phyloP scores from a whole-genome alignment of 2,888 invertebrate species.

The Drosophila mercatorum region DNA sequence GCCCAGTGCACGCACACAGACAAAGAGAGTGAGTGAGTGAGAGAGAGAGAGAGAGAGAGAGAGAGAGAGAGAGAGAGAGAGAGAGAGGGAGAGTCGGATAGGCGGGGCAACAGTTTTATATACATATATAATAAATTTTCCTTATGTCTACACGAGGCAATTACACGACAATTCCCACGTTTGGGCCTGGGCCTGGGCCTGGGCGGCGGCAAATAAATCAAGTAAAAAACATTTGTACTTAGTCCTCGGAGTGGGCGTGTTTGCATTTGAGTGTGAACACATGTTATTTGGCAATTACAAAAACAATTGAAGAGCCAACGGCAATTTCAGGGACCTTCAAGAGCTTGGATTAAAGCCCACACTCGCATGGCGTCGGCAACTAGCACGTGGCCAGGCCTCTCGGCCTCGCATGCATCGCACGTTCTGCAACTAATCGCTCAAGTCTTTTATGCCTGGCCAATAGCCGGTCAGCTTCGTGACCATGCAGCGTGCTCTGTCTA shows the following conservation, averaged over 20 bases:
- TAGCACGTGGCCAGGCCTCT: constrained; percentile 18
- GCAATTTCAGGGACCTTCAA: constrained; percentile 49
- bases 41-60: background rate
- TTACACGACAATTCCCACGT: constrained; percentile 61
- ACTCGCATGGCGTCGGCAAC: background rate
- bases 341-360: constrained; percentile 47
- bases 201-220: constrained; percentile 64
- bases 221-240: constrained; percentile 31
- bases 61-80: background rate
- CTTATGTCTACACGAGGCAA: constrained; percentile 60
- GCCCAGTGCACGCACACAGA: constrained; percentile 29
- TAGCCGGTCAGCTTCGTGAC: constrained; percentile 46
- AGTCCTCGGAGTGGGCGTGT: constrained; percentile 35
- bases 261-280: constrained; percentile 48
- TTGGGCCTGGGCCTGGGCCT: constrained; percentile 25
- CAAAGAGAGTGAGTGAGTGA: background rate
- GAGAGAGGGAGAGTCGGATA: background rate
- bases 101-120: background rate
- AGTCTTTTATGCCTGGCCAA: constrained; percentile 73
- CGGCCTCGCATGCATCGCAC: constrained; percentile 65
- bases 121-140: constrained; percentile 53
- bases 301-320: constrained; percentile 48
- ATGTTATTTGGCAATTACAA: constrained; percentile 56
- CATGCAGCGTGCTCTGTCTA: constrained; percentile 55
- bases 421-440: constrained; percentile 80